phyloP scores from a whole-genome alignment of 2,797 vertebrate species.

The Acrossocheilus wenchowensis region DNA sequence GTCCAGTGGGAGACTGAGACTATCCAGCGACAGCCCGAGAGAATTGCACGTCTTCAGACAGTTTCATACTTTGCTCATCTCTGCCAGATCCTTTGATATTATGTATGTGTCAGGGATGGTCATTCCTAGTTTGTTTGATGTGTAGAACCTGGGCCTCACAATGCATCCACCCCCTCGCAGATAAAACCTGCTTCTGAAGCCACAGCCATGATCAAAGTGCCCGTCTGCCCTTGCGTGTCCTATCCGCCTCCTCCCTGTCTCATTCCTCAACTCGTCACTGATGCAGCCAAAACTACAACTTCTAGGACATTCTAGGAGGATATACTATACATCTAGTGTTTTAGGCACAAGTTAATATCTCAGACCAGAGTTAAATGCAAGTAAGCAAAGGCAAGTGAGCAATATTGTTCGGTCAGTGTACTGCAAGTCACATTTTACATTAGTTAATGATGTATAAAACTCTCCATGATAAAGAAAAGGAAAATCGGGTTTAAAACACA shows the following conservation, averaged over 20 bases:
- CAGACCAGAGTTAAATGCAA: not conserved
- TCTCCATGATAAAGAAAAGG: too few relatives aligned
- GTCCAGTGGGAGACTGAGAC: conserved; percentile 21
- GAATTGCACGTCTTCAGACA: conserved; percentile 5
- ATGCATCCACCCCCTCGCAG: conserved; percentile 3
- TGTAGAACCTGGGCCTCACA: not conserved
- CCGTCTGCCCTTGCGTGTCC: conserved; percentile 10
- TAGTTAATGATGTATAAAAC: not conserved
- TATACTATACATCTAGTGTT: not conserved
- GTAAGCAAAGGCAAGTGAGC: too few relatives aligned
- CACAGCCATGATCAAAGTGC: conserved; percentile 23
- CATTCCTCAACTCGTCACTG: not conserved
- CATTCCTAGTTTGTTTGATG: conserved; percentile 40
- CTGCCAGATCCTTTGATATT: conserved; percentile 11
- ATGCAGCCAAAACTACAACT: not conserved
- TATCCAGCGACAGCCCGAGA: not conserved
- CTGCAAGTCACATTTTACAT: not conserved
- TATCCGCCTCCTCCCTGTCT: not conserved
- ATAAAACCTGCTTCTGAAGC: conserved; percentile 39
- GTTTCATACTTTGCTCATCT: conserved; percentile 22
- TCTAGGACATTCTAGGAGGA: not conserved
- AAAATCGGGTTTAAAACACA: too few relatives aligned
- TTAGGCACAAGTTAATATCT: not conserved
- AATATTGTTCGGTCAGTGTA: not conserved
- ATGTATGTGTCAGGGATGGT: conserved; percentile 14